phyloP scores from a whole-genome alignment of 2,888 invertebrate genomes.

The Cenopis cana region DNA sequence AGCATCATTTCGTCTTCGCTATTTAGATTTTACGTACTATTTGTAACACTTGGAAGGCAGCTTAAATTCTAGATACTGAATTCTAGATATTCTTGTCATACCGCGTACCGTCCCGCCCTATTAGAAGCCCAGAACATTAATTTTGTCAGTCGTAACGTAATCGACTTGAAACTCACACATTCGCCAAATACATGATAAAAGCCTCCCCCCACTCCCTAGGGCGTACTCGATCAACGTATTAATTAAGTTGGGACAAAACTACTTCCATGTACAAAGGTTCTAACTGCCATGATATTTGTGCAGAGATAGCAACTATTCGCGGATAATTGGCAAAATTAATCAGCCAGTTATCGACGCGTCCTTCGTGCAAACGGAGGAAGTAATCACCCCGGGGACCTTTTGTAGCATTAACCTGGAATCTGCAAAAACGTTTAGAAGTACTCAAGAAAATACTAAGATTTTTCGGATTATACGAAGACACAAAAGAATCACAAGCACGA shows the following conservation, averaged over 20 bases:
- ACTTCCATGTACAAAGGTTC: not conserved
- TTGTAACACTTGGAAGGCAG: too few relatives aligned
- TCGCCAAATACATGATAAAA: slow-evolving; percentile 3
- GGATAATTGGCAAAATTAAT: not conserved
- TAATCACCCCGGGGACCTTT: slow-evolving; percentile 13
- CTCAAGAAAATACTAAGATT: not conserved
- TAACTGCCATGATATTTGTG: not conserved
- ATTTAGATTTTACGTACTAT: too few relatives aligned
- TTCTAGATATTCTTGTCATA: too few relatives aligned
- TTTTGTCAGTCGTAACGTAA: not conserved
- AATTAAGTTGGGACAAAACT: slow-evolving; percentile 1
- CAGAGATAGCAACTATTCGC: not conserved
- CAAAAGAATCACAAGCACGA: too few relatives aligned
- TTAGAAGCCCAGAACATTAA: not conserved
- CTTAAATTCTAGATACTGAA: too few relatives aligned
- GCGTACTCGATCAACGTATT: slow-evolving; percentile 7
- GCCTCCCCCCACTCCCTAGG: not conserved
- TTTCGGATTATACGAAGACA: not conserved
- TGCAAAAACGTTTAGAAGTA: not conserved
- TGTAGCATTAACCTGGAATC: slow-evolving; percentile 1
- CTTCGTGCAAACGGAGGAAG: slow-evolving; percentile 9
- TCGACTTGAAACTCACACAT: not conserved
- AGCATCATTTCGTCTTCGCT: too few relatives aligned
- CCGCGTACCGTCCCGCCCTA: not conserved
- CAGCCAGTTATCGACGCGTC: slow-evolving; percentile 10